Conservation (phyloP, 2,113 vertebrate species). For the Climacteris rufus region DNA sequence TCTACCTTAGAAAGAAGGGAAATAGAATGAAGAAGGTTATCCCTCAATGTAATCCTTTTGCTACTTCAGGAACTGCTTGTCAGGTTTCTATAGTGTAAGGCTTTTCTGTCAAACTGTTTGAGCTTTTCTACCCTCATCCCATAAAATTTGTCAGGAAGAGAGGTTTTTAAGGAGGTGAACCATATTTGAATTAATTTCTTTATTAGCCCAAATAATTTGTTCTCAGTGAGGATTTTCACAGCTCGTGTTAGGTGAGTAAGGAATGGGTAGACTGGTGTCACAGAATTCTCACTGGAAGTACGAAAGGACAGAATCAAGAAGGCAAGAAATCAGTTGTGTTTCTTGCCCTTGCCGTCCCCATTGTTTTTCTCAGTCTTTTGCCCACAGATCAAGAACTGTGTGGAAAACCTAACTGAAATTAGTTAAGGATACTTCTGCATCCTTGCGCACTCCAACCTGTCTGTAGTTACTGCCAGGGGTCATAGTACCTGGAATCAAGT, state of each 20-base stretch:
- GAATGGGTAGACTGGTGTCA: not conserved
- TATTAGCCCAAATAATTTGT: not conserved
- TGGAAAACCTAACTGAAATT: not conserved
- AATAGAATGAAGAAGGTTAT: not conserved
- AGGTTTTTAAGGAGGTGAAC: not conserved
- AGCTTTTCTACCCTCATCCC: not conserved
- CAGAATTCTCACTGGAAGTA: not conserved
- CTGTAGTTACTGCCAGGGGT: not conserved
- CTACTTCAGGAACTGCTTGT: not conserved
- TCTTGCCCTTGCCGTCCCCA: not conserved
- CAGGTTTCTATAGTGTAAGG: not conserved
- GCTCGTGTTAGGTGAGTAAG: not conserved
- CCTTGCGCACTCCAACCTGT: not conserved
- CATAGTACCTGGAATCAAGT: not conserved
- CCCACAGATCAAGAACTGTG: not conserved
- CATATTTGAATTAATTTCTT: not conserved
- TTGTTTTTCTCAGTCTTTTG: not conserved
- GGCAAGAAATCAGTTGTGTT: not conserved
- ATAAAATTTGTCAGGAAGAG: not conserved
- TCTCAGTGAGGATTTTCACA: not conserved
- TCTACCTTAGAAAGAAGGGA: not conserved
- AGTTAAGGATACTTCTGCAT: not conserved
- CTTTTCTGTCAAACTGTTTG: not conserved
- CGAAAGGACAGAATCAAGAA: not conserved
- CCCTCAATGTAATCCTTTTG: not conserved